These are phyloP conservation scores for Aplochiton taeniatus DNA, from an alignment of 2,797 vertebrate genomes.

Conservation along the genomic window DNA sequence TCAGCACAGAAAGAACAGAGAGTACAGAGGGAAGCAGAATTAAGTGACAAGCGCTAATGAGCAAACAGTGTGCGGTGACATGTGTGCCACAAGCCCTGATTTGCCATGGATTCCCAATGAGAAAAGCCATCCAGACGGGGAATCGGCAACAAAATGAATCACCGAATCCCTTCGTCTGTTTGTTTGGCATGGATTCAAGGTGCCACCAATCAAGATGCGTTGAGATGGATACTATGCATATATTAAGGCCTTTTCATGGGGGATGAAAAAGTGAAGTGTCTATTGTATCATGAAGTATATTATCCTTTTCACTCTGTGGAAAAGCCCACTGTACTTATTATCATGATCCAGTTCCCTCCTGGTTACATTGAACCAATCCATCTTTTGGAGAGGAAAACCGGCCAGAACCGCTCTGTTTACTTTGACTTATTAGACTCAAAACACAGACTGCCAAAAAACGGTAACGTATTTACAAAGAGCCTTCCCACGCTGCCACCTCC, in stretches of 20 bases:
- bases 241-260: background rate
- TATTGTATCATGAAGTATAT: too few relatives aligned
- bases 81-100: constrained; percentile 17
- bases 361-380: too few relatives aligned
- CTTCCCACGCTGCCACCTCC: too few relatives aligned
- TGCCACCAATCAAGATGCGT: background rate
- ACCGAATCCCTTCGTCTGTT: constrained; percentile 22
- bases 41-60: constrained; percentile 24
- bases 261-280: too few relatives aligned
- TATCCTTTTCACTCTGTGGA: too few relatives aligned
- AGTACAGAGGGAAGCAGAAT: constrained; percentile 11
- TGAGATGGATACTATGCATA: constrained; percentile 3
- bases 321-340: too few relatives aligned
- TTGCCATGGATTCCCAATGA: constrained; percentile 5
- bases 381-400: too few relatives aligned
- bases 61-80: constrained; percentile 21
- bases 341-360: too few relatives aligned
- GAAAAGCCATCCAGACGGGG: constrained; percentile 6
- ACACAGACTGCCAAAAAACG: too few relatives aligned
- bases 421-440: too few relatives aligned
- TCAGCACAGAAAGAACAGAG: constrained; percentile 4
- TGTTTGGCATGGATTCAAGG: background rate
- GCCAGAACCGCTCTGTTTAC: too few relatives aligned
- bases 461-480: too few relatives aligned
- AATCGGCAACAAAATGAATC: constrained; percentile 7